Percentiles rank a stretch among this genome's conserved stretches.
These are phyloP conservation scores for Mystacornis crossleyi DNA, from an alignment of 2,113 vertebrate species.

Conservation along the genomic window DNA sequence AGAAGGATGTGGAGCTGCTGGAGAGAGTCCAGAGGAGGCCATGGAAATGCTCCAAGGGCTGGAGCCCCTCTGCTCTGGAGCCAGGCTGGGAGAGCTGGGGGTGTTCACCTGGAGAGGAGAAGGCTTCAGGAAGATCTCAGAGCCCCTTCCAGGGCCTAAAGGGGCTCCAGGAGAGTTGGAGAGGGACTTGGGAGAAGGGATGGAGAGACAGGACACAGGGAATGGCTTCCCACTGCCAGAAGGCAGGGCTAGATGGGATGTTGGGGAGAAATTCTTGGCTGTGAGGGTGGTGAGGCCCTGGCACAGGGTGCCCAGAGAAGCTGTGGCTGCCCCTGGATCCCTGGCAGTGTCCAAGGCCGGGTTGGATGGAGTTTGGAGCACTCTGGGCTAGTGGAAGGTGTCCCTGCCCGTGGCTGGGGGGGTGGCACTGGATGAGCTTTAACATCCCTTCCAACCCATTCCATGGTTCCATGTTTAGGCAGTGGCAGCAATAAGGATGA, in stretches of 20 bases:
- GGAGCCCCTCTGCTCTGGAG: not conserved
- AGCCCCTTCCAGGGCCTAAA: not conserved
- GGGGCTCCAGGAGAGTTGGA: not conserved
- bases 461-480: not conserved
- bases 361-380: not conserved
- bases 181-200: not conserved
- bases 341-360: not conserved
- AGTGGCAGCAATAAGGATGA: not conserved
- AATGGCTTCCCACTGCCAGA: not conserved
- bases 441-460: not conserved
- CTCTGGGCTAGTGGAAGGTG: not conserved
- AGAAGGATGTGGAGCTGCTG: accelerated
- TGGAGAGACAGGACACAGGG: not conserved
- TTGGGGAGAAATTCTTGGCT: accelerated
- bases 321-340: not conserved
- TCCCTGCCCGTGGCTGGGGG: not conserved
- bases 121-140: not conserved
- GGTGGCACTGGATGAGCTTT: accelerated
- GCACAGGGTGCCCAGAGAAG: accelerated
- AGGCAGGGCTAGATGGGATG: accelerated
- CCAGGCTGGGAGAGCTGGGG: not conserved
- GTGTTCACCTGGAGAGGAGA: not conserved
- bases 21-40: accelerated
- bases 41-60: accelerated
- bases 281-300: accelerated